Evolutionary conservation across 2,888 invertebrate species (phyloP), one percentile per base, ranked within the genome.

Genomic region (Brachycybe producta): DNA sequence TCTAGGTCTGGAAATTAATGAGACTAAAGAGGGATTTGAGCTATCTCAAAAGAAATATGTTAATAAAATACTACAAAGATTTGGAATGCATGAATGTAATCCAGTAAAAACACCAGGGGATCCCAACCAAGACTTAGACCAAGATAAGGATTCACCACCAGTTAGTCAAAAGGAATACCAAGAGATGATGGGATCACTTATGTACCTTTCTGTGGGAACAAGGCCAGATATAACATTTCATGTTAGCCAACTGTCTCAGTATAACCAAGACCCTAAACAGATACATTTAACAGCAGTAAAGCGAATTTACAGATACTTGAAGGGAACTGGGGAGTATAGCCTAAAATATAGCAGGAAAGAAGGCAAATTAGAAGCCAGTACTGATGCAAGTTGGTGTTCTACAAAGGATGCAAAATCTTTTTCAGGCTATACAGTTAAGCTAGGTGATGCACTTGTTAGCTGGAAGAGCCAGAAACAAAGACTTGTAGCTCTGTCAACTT

Each of bases 391-490:
- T 15, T 46, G 34, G 46, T 30, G 23, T 15, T 17, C 45, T 4
- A 19, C 45, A 21, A 17, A n/a, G 8, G 45, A 45, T 45, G 45
- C 45, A 1, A 45, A 45, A 2, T 45, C 45, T 11, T 34, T 19
- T 45, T 27, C 45, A 7, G 45, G 45, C 8, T 45, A 34, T 34
- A 3, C 8, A n/a, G 15, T 28, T n/a, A 44, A 19, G 3, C 3
- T 44, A 2, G 44, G 44, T 30, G 5, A 19, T 8, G 13, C 35
- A 2, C 21, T 34, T 23, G 15, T 46, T 23, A 46, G 34, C 21
- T 46, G 46, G 46, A 30, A 34, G 15, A 19, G 23, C 7, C 34
- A 34, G 35, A 46, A 46, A 35, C 46, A 46, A 24, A 35, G 24
- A 8, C 23, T 46, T 24, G 35, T 46, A 5, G 36, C 46, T 21